Conservation (phyloP, 92 coral and sea anemone genomes). For the Phenganax subtilis region DNA sequence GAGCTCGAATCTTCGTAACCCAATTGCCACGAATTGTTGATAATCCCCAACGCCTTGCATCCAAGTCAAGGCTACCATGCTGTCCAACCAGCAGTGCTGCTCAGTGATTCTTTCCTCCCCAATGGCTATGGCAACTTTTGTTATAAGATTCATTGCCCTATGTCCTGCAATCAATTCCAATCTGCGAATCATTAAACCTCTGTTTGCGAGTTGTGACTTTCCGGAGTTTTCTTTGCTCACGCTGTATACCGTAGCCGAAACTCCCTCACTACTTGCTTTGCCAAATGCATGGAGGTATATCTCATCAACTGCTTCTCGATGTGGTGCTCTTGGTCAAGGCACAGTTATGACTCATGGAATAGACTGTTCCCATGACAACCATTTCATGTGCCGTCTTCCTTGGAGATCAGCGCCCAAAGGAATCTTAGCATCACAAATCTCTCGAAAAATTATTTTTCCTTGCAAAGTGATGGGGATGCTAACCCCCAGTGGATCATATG, state of each 20-base stretch:
- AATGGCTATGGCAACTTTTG: no score
- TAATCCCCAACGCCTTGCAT: slow-evolving; percentile 37
- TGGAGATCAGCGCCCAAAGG: slow-evolving; percentile 8
- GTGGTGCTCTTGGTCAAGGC: background rate
- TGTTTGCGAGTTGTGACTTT: background rate
- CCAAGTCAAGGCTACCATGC: slow-evolving; percentile 4
- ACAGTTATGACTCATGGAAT: background rate
- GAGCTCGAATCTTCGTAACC: slow-evolving; percentile 35
- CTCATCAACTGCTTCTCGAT: background rate
- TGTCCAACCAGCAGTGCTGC: no score
- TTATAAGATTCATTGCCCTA: no score
- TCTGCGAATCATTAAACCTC: no score
- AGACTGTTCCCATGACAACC: slow-evolving; percentile 18
- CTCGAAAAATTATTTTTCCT: slow-evolving; percentile 18
- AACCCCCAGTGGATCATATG: slow-evolving; percentile 27
- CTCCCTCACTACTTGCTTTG: background rate
- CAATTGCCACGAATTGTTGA: slow-evolving; percentile 35
- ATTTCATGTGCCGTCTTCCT: background rate
- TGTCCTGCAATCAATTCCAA: no score
- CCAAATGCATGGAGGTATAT: slow-evolving; percentile 24
- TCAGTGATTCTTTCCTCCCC: no score
- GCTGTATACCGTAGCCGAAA: background rate
- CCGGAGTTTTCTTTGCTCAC: background rate
- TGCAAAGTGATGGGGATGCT: slow-evolving; percentile 19
- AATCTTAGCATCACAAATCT: slow-evolving; percentile 6